phyloP scores from a whole-genome alignment of 53 echinoderm and acorn worm species.

The Glandiceps talaboti region DNA sequence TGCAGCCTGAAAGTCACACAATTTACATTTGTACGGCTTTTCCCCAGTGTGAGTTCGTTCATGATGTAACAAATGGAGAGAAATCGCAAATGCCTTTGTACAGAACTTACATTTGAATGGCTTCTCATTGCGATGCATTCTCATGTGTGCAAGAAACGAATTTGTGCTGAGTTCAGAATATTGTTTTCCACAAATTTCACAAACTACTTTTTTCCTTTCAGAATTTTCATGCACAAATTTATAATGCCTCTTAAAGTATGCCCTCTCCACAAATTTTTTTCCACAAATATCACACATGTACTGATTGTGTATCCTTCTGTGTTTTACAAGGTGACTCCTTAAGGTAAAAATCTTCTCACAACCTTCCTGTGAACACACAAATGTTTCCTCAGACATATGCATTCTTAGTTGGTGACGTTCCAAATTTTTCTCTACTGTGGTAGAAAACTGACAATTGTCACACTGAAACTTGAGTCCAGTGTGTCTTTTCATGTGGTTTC shows the following conservation, averaged over 20 bases:
- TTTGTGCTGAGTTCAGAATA: conserved; percentile 1
- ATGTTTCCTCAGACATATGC: background rate
- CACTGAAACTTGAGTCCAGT: background rate
- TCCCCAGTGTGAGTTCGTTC: background rate
- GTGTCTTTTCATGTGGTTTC: background rate
- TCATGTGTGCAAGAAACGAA: conserved; percentile 17
- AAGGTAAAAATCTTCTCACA: background rate
- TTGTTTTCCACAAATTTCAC: conserved; percentile 13
- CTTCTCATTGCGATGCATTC: conserved; percentile 23
- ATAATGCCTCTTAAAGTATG: conserved; percentile 14
- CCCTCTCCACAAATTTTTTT: conserved; percentile 11
- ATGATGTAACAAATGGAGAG: background rate
- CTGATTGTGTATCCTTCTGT: background rate
- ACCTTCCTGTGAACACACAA: background rate
- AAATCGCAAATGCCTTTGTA: conserved; percentile 14
- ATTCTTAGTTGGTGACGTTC: background rate
- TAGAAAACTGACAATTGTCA: background rate
- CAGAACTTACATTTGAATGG: conserved; percentile 25
- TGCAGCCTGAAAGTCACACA: background rate
- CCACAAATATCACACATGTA: conserved; percentile 17
- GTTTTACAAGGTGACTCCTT: background rate
- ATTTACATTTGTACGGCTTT: background rate
- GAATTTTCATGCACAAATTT: conserved; percentile 11
- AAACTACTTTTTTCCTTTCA: conserved; percentile 10
- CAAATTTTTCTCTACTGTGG: background rate